Base-by-base conservation (phyloP, 2,113 vertebrate species). In the Dipodomys ordii region DNA sequence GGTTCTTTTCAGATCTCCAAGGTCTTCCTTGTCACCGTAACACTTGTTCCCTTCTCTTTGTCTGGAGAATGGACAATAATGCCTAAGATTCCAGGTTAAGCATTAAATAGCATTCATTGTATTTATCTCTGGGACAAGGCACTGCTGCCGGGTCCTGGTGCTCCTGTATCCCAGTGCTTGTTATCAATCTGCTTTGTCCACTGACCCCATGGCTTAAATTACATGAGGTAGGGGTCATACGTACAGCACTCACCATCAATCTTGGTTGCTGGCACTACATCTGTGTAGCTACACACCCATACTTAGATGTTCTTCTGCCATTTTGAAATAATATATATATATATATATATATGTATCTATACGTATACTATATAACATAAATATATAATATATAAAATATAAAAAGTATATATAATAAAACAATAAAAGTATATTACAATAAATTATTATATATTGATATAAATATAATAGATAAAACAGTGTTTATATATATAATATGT, bases 141-240 rank as follows among this genome's bases (percentile, higher is more conserved):
- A 30, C 7, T 28, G 69, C 13, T 23, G 22, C 2, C 0, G 12
- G 0, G 0, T 44, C 53, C 23, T 2, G 22, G 0, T 1, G 0
- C 8, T 72, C 32, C 57, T 15, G 3, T 3, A 22, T 18, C 19
- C 60, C 11, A 9, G 67, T 23, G 5, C 25, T 83, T 19, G 4
- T 88, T 7, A 30, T 0, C 67, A 11, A 27, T 9, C 35, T 18
- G 10, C 4, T 64, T 71, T 76, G 19, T 9, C 79, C 72, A 3
- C 57, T 32, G 71, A 20, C 67, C 23, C 20, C 3, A 11, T 62
- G 49, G 67, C 2, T 65, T 11, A 46, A 9, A 13, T 30, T 85
- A 2, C 23, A 22, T 4, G 7, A 67, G 9, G 18, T 1, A 3
- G 20, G 60, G 32, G 7, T 18, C 9, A 39, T 0, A 0, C 65